Base-by-base conservation (phyloP, 2,797 vertebrate species). In the Poeciliopsis turneri region DNA sequence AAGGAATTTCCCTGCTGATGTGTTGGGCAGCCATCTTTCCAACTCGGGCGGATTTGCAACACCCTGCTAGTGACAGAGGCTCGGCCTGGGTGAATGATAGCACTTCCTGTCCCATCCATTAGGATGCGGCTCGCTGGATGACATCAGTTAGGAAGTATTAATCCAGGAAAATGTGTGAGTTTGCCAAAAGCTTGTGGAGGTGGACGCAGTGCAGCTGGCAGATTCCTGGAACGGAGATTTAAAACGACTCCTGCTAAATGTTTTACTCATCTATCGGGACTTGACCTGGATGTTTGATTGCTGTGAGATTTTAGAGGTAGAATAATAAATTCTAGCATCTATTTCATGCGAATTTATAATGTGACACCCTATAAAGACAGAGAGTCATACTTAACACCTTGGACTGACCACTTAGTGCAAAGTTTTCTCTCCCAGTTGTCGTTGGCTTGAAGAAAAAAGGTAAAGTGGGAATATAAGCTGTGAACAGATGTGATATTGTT, bases 1-100 rank as follows among this genome's bases (percentile, higher is more conserved):
- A 71, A 86, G 82, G 86, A 90, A 84, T 88, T 82, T 87, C 53
- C 83, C 70, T 72, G 45, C 77, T 83, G 78, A 84, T 78, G 47
- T 80, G 74, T 33, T 78, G 74, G 79, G 80, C 39, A 74, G 78
- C 71, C 72, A 72, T 82, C 75, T 81, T 77, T 86, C 83, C 79
- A 64, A 80, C 77, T 79, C 68, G 72, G 75, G 82, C 74, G 23
- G 69, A 76, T 11, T 9, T 2, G 77, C 49, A 78, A 20, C 0
- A 64, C 71, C 46, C 36, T 79, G 70, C n/a, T n/a, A n/a, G 51
- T 25, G 33, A 81, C 1, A 13, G 51, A 53, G 45, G 78, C 46
- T 43, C 57, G 43, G 76, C 43, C 73, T 73, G 69, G 43, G 64
- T 80, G 76, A 82, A 77, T 70, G 39, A 78, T 46, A 71, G 39